Evolutionary conservation across 2,113 vertebrate species (phyloP), one percentile per base, ranked within the genome.

Genomic region (Numenius arquata): DNA sequence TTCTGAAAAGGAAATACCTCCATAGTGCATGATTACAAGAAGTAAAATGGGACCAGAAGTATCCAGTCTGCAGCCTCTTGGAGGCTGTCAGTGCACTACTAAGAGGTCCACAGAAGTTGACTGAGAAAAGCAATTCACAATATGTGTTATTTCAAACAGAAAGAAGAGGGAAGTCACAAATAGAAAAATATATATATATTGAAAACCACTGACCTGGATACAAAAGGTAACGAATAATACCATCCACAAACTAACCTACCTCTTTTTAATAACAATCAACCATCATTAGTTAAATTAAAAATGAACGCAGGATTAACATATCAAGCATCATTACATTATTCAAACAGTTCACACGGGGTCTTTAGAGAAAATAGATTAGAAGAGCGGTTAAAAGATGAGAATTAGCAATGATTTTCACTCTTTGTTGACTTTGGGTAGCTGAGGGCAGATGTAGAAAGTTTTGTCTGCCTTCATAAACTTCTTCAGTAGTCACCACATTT

Each of bases 221-320:
- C 2, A 66, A 40, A 90, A 91, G 22, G 18, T 40, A 87, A 71
- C 12, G 75, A 89, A 89, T 45, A 75, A 76, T 56, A 45, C 5
- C 25, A 52, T 56, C 34, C 56, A 74, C 43, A 78, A 72, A 38
- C 15, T 58, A 56, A 59, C 55, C 56, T 32, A 82, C 17, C 20
- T 40, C 30, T 34, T 78, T 95, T 93, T 85, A 94, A 96, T 94
- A 95, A 72, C 68, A 88, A 93, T 90, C 22, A 87, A 43, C 50
- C 15, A 23, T 84, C 79, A 89, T 94, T 85, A 95, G 47, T 86
- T 81, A 92, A 95, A 95, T 94, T 62, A 84, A 93, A 96, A 95
- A 93, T 41, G 88, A 96, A 89, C 29, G 19, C 47, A 88, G 83
- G 91, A 96, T 97, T 95, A 95, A 78, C 11, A 22, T 84, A 40